Base-by-base conservation (phyloP, 1,140 invertebrate genomes). In the Drosophila tristis region DNA sequence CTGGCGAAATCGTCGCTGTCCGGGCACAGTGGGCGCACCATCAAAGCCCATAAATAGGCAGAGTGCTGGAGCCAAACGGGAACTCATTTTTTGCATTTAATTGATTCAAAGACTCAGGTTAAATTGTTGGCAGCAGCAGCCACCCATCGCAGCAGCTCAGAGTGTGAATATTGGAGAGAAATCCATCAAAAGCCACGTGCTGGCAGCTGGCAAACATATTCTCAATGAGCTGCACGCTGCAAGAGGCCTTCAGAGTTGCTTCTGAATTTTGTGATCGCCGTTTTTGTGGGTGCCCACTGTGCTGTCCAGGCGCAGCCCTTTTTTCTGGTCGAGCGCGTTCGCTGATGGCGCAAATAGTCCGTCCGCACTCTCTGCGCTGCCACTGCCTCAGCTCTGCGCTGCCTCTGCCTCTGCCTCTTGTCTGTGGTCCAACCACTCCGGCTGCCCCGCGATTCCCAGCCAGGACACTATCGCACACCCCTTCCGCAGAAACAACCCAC, bases 311-410 rank as follows among this genome's bases (percentile, higher is more conserved):
- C 45, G 57, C 65, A 71, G 65, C 60, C 76, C 71, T 77, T 86
- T 84, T 86, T 77, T 65, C 59, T 73, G 81, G 64, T 74, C 80
- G 82, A 86, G 82, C 84, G 82, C 81, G 74, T 75, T 53, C 72
- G 71, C 72, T 64, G 71, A 74, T 74, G 61, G 61, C 62, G 73
- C 73, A 76, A 73, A 75, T 75, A 75, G 73, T 67, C 72, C 45
- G 73, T 67, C 72, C 45, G 39, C 54, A 62, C 60, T 62, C 57
- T 66, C 45, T 48, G 29, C 20, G 0, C 20, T 20, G 20, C 20
- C 20, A 1, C 20, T n/a, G 48, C 23, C 20, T 13, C n/a, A n/a
- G n/a, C n/a, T n/a, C n/a, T n/a, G n/a, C n/a, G n/a, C n/a, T n/a
- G 29, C 11, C 20, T 2, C 20, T 20, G 20, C 20, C 20, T 20